phyloP scores from a whole-genome alignment of 1,140 invertebrate species.

The Leptinotarsa texana region DNA sequence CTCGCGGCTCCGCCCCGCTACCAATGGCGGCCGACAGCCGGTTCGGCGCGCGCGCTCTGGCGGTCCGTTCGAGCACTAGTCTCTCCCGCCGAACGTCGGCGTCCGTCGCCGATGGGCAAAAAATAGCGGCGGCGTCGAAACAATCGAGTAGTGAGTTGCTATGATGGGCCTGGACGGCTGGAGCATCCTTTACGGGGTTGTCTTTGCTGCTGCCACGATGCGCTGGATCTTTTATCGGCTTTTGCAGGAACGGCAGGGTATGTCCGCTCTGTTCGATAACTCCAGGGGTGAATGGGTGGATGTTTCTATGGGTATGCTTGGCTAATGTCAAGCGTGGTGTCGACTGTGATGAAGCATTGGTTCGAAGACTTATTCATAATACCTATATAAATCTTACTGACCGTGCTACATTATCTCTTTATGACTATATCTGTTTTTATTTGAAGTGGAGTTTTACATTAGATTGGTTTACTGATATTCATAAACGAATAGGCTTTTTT shows the following conservation, averaged over 20 bases:
- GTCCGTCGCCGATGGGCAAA: constrained; percentile 17
- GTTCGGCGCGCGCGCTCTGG: constrained; percentile 45
- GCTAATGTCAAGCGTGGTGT: too few relatives aligned
- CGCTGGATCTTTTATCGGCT: neutral
- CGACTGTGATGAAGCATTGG: too few relatives aligned
- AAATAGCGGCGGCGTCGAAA: constrained; percentile 17
- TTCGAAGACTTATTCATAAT: too few relatives aligned
- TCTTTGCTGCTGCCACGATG: neutral
- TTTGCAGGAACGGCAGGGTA: neutral
- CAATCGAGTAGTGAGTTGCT: constrained; percentile 16
- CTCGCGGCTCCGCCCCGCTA: constrained; percentile 46
- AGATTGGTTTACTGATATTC: too few relatives aligned
- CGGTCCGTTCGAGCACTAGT: constrained; percentile 32
- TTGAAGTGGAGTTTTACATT: too few relatives aligned
- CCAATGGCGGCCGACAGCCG: constrained; percentile 49
- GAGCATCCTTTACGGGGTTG: constrained; percentile 2
- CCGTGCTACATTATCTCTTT: too few relatives aligned
- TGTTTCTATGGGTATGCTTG: too few relatives aligned
- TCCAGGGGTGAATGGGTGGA: neutral
- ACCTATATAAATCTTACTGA: too few relatives aligned
- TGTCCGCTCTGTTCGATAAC: constrained; percentile 1
- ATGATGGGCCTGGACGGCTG: constrained; percentile 4
- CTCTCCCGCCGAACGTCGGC: constrained; percentile 36
- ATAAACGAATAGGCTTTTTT: too few relatives aligned
- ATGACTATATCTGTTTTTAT: too few relatives aligned